These are phyloP conservation scores for Eublepharis macularius DNA, from an alignment of 2,113 vertebrate genomes.

Conservation along the genomic window DNA sequence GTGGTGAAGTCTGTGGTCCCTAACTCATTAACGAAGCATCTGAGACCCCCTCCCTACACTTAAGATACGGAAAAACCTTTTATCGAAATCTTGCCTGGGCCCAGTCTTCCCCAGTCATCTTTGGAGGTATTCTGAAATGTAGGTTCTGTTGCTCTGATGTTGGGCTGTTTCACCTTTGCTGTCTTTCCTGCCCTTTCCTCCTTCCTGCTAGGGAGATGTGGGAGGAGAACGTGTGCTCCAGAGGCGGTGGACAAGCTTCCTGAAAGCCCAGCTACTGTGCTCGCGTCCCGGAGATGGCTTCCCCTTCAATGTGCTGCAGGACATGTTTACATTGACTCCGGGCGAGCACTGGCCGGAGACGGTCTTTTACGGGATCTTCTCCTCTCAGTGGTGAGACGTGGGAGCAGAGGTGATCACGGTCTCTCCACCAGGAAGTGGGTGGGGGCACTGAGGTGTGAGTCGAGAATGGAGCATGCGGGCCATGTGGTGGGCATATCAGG, in stretches of 20 bases:
- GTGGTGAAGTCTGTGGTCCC: too few relatives aligned
- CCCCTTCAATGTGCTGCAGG: constrained; percentile 95
- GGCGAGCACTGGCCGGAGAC: constrained; percentile 83
- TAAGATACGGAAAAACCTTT: not conserved
- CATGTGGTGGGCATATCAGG: not conserved
- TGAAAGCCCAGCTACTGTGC: constrained; percentile 94
- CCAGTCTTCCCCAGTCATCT: not conserved
- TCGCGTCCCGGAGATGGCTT: constrained; percentile 90
- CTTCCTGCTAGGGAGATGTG: constrained; percentile 82
- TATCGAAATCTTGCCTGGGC: not conserved
- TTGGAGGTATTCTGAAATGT: not conserved
- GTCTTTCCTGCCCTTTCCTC: not conserved
- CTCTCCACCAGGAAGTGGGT: fast-evolving
- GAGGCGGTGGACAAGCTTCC: constrained; percentile 95
- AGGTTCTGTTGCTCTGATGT: too few relatives aligned
- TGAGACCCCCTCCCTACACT: too few relatives aligned
- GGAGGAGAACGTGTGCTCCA: constrained; percentile 94
- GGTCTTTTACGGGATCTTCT: constrained; percentile 93
- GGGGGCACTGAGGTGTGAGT: fast-evolving
- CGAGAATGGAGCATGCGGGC: not conserved
- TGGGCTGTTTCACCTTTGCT: too few relatives aligned
- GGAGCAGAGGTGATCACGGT: fast-evolving
- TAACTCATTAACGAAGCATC: too few relatives aligned
- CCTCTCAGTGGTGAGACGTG: constrained; percentile 87
- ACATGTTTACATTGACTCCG: constrained; percentile 90